Evolutionary conservation across 2,888 invertebrate species (phyloP).

Genomic region (Sclerodermus sp.): DNA sequence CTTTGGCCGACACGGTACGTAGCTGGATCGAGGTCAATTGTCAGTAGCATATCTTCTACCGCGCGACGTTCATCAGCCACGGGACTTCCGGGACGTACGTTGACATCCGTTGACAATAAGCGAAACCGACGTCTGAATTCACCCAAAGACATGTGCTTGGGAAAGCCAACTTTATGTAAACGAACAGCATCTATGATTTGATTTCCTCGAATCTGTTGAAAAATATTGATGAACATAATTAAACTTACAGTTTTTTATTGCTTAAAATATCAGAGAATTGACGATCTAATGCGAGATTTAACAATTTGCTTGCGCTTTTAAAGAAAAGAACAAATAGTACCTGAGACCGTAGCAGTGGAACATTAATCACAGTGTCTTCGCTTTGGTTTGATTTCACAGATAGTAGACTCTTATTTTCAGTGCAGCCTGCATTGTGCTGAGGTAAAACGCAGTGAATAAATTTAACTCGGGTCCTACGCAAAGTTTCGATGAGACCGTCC

Average conservation of each 20-base stretch:
- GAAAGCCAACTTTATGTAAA: constrained; percentile 91
- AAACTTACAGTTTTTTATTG: no score
- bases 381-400: constrained; percentile 58
- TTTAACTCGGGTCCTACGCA: constrained; percentile 82
- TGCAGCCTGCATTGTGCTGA: constrained; percentile 74
- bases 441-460: constrained; percentile 88
- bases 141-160: constrained; percentile 83
- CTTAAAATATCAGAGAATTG: no score
- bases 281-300: neutral
- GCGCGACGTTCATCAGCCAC: constrained; percentile 64
- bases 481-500: constrained; percentile 90
- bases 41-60: constrained; percentile 81
- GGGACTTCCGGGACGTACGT: constrained; percentile 55
- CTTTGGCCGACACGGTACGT: constrained; percentile 89
- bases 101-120: constrained; percentile 60
- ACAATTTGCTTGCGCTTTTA: neutral
- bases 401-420: constrained; percentile 59
- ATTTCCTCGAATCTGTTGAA: constrained; percentile 77
- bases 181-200: constrained; percentile 88
- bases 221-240: neutral
- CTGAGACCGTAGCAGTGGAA: constrained; percentile 85
- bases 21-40: constrained; percentile 81
- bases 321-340: no score
- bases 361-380: constrained; percentile 68
- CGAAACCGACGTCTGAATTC: constrained; percentile 88